These are phyloP conservation scores for Podarcis lilfordi DNA, from an alignment of 2,797 vertebrate species.

Conservation along the genomic window DNA sequence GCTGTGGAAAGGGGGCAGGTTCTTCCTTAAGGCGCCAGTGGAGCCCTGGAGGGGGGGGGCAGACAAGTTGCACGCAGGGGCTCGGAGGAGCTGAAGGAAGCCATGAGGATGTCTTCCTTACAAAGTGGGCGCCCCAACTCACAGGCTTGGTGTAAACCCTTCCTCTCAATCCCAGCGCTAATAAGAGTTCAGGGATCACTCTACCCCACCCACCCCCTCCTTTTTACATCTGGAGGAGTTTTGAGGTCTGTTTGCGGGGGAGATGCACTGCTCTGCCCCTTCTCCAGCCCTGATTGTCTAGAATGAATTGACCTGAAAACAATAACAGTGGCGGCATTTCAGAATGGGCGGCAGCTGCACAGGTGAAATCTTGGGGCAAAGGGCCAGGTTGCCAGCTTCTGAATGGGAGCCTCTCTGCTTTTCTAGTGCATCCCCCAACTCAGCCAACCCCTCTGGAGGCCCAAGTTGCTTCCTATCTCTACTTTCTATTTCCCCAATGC, in stretches of 20 bases:
- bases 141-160: rapidly evolving
- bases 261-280: too few relatives aligned
- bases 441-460: too few relatives aligned
- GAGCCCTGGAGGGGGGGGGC: neutral
- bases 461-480: neutral
- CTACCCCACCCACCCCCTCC: too few relatives aligned
- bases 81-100: neutral
- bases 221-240: neutral
- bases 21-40: neutral
- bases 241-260: too few relatives aligned
- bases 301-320: neutral
- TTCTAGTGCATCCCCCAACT: neutral
- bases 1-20: neutral
- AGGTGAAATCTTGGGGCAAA: neutral
- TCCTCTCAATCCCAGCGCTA: neutral
- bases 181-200: neutral
- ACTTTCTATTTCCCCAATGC: too few relatives aligned
- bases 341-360: neutral
- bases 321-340: too few relatives aligned
- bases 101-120: too few relatives aligned
- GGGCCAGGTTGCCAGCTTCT: neutral
- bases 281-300: neutral
- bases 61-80: neutral
- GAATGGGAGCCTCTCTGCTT: neutral
- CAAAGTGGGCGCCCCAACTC: neutral